A percentile compares a stretch with the other conserved stretches of the same genome.
phyloP scores from a whole-genome alignment of 2,888 invertebrate species.

The Lycia hirtaria region DNA sequence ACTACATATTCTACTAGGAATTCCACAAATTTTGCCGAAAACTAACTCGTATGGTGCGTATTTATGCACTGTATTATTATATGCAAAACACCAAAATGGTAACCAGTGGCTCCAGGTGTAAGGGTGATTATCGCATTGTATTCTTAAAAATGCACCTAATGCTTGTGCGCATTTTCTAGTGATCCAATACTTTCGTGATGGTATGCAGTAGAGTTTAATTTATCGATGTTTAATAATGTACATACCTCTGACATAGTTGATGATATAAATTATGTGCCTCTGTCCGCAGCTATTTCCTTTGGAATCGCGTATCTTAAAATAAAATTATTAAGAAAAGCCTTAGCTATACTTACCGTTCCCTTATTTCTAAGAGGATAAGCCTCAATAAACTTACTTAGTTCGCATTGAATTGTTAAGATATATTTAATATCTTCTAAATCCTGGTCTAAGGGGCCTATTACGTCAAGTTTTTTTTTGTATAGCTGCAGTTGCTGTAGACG shows the following conservation, averaged over 20 bases:
- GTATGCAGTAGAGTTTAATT: conserved; percentile 30
- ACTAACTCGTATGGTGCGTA: conserved; percentile 38
- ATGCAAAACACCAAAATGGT: conserved; percentile 19
- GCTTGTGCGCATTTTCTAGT: conserved; percentile 30
- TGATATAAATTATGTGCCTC: conserved; percentile 31
- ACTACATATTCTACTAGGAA: no score
- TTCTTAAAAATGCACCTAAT: conserved; percentile 24
- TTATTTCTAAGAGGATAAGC: background rate
- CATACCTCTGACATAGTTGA: conserved; percentile 26
- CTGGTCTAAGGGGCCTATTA: conserved; percentile 34
- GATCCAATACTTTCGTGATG: conserved; percentile 31
- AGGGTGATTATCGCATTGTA: conserved; percentile 15
- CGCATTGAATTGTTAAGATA: conserved; percentile 40
- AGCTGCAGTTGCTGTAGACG: conserved; percentile 32
- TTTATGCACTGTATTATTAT: conserved; percentile 40
- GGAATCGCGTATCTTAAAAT: conserved; percentile 26
- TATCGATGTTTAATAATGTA: conserved; percentile 26
- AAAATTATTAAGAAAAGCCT: conserved; percentile 13
- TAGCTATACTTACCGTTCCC: background rate
- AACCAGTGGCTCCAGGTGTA: conserved; percentile 24
- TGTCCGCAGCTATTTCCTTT: conserved; percentile 19
- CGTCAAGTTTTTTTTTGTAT: conserved; percentile 35
- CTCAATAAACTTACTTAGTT: conserved; percentile 30
- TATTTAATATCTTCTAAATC: conserved; percentile 34
- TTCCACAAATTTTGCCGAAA: conserved; percentile 18